Evolutionary conservation across 2,113 vertebrate genomes (phyloP).

Genomic region (Arvicanthis niloticus): DNA sequence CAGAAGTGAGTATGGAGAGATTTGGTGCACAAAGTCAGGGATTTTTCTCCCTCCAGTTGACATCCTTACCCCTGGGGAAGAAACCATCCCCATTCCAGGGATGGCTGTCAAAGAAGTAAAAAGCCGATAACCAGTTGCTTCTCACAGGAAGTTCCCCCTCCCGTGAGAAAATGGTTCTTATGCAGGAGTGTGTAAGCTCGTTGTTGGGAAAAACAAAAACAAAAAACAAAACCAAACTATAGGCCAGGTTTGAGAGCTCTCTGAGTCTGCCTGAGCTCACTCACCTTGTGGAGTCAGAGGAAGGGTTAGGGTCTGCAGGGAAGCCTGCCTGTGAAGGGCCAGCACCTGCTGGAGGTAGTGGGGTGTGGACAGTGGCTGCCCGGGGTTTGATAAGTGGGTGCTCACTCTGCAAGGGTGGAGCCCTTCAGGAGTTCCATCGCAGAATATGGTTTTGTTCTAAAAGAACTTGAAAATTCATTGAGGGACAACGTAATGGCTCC

Average conservation of each 20-base stretch:
- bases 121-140: background rate
- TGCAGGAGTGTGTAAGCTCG: background rate
- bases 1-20: conserved; percentile 91
- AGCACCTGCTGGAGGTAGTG: no score
- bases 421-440: background rate
- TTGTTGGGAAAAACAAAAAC: no score
- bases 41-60: background rate
- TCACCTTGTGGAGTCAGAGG: background rate
- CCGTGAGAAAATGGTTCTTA: background rate
- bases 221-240: background rate
- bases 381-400: background rate
- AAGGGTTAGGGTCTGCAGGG: background rate
- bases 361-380: background rate
- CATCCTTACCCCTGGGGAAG: background rate
- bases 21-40: background rate
- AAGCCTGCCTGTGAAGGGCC: background rate
- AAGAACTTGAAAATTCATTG: background rate
- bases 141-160: background rate
- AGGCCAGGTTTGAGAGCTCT: background rate
- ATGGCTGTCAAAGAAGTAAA: background rate
- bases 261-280: background rate
- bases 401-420: background rate
- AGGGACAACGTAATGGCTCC: background rate
- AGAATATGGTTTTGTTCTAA: background rate
- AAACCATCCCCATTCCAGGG: background rate